Evolutionary conservation across 2,888 invertebrate species (phyloP), one percentile per base, ranked within the genome.

Genomic region (Calameuta filiformis): DNA sequence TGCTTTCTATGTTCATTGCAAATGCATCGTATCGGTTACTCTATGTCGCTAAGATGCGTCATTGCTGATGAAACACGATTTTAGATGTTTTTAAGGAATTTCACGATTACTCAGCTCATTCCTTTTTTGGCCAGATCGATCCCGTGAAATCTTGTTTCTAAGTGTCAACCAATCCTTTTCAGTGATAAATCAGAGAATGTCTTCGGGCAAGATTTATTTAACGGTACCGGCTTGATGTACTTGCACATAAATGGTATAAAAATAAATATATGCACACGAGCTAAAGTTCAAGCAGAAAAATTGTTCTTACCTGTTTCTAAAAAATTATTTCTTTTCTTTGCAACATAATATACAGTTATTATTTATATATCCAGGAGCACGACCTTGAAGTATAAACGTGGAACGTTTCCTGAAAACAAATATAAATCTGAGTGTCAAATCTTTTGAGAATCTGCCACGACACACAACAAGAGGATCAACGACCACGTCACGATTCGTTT

Each of bases 11-110:
- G 31, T 30, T 71, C 71, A 31, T 71, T 34, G 71, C 30, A 56
- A 56, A 31, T 73, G 73, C 40, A 35, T 37, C 77, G 56, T 68
- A 56, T 56, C 56, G 69, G 73, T 12, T 35, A 68, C 71, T 71
- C 73, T 75, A 68, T 33, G 56, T 56, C 35, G 15, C 76, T 68
- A 31, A 73, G 56, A 56, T 56, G 56, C 56, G 56, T 56, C 56
- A 56, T 23, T 56, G 56, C 56, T 56, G 56, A 56, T 23, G 56
- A 56, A 56, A 56, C 23, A 56, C 23, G 56, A 23, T 56, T 56
- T 56, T 9, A 23, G 56, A 23, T 23, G 23, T 23, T 23, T 56
- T 23, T 9, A 9, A 23, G 23, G 56, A 56, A 56, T 23, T 56
- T 56, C 23, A 56, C 56, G 56, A 56, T 56, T 23, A 56, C 56